These are phyloP conservation scores for Leptinotarsa juncta DNA, from an alignment of 2,888 invertebrate genomes.

Conservation along the genomic window DNA sequence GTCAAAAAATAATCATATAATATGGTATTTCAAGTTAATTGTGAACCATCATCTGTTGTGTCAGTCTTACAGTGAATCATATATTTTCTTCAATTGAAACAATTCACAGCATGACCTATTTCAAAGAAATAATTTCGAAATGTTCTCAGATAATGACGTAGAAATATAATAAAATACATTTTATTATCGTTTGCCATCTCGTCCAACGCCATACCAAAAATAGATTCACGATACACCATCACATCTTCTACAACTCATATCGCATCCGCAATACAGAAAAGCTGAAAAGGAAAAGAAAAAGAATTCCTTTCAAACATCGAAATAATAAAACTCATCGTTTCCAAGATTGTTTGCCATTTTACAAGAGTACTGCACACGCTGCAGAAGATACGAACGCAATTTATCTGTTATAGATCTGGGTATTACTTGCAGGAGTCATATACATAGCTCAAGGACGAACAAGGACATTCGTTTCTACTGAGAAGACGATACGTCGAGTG, in stretches of 20 bases:
- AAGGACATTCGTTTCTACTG: not conserved
- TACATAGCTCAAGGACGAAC: not conserved
- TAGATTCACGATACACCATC: not conserved
- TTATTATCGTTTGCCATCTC: not conserved
- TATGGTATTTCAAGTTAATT: too few species aligned
- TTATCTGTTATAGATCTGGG: not conserved
- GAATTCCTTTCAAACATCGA: not conserved
- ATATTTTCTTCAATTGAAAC: too few species aligned
- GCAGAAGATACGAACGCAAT: conserved; percentile 7
- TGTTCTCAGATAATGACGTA: too few species aligned
- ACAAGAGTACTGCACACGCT: conserved; percentile 1
- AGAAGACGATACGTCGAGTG: not conserved
- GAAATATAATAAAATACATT: too few species aligned
- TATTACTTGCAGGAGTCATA: not conserved
- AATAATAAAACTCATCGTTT: not conserved
- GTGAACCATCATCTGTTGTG: too few species aligned
- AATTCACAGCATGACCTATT: too few species aligned
- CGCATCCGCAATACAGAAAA: not conserved
- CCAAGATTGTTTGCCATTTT: conserved; percentile 2
- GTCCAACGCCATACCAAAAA: not conserved
- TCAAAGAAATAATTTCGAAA: too few species aligned
- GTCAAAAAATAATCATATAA: too few species aligned
- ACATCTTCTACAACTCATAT: not conserved
- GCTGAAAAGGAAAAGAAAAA: not conserved
- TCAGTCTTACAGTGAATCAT: too few species aligned